Evolutionary conservation across 2,888 invertebrate species (phyloP).

Genomic region (Blera fallax): DNA sequence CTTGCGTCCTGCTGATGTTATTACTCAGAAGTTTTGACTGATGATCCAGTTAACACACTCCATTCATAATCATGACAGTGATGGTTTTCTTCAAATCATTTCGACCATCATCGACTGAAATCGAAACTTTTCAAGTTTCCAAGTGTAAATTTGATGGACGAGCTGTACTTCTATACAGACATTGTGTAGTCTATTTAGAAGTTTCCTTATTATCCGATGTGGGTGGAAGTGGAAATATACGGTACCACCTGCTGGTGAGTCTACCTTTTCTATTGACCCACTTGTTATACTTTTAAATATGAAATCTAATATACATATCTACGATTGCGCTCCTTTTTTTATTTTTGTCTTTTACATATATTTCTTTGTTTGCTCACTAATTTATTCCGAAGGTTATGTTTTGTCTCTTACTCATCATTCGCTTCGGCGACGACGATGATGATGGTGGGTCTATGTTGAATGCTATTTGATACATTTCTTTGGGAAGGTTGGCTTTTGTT

Average conservation of each 20-base stretch:
- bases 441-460: not conserved
- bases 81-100: slow-evolving; percentile 20
- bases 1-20: not conserved
- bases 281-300: not conserved
- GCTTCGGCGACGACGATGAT: not conserved
- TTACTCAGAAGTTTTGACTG: not conserved
- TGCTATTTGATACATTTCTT: slow-evolving; percentile 4
- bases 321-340: not conserved
- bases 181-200: slow-evolving; percentile 3
- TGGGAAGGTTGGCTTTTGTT: not conserved
- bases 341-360: not conserved
- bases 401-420: not conserved
- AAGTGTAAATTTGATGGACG: slow-evolving; percentile 20
- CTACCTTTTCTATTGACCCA: slow-evolving; percentile 24
- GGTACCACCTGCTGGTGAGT: too few relatives aligned
- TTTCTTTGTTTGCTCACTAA: not conserved
- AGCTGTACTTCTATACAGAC: not conserved
- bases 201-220: not conserved
- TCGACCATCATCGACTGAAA: slow-evolving; percentile 24
- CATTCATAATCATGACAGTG: slow-evolving; percentile 23
- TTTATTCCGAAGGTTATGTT: slow-evolving; percentile 19
- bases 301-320: slow-evolving; percentile 1
- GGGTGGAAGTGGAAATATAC: not conserved
- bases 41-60: slow-evolving; percentile 12
- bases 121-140: slow-evolving; percentile 29